Base-by-base conservation (phyloP, 2,113 vertebrate genomes). In the Myanophis thanlyinensis region DNA sequence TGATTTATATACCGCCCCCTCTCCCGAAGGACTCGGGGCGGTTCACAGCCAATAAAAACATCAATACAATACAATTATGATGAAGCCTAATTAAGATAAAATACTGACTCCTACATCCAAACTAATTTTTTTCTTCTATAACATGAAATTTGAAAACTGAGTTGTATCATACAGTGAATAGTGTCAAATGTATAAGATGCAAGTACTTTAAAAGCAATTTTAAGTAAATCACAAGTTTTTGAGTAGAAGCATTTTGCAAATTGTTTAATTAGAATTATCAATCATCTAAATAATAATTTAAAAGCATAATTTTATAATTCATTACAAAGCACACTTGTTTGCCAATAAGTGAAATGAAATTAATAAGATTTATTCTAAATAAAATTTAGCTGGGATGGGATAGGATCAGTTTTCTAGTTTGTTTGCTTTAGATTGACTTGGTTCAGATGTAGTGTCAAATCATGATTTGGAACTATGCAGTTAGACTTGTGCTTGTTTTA, bases 281-380 rank as follows among this genome's bases (percentile, higher is more conserved):
- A 48, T 23, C 35, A 54, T 35, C 22, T 10, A 87, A 91, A 51
- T 48, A 47, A 30, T n/a, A 47, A 85, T 54, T 10, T 30, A 4
- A 27, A 85, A 56, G 46, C 13, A 23, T 46, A 53, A 53, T 4
- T 85, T 44, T 84, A 56, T 40, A 85, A 25, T 46, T 46, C 25
- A 54, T 11, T 91, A 9, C 25, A 85, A 91, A 90, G 89, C 47
- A 23, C 92, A 80, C 85, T 84, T 90, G 35, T n/a, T 91, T 93
- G 23, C 23, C 86, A 91, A 15, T 40, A 67, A 67, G 3, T 0
- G 13, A 15, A 46, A 7, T 92, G 23, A 52, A 56, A 6, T 67
- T 35, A 92, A 27, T n/a, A 8, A 47, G 22, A 80, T 27, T 84
- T 54, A 23, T 23, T 25, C 62, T 49, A 88, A 18, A 67, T 85